Evolutionary conservation across 92 coral and sea anemone species (phyloP).

Genomic region (Epizoanthus scotinus): DNA sequence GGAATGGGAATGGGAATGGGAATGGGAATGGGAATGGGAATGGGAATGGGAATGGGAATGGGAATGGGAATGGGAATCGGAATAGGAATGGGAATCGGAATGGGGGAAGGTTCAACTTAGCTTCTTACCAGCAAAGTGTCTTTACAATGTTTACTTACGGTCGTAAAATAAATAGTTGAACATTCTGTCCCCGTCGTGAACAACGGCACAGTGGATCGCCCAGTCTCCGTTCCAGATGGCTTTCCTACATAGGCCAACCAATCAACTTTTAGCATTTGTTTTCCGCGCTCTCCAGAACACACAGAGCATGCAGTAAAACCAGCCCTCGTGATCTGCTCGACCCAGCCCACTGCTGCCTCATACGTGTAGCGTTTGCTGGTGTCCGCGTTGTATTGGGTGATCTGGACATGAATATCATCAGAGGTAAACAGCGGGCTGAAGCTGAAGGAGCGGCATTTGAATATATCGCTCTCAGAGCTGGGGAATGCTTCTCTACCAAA

Average conservation of each 20-base stretch:
- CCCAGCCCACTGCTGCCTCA: conserved; percentile 85
- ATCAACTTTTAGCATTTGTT: conserved; percentile 61
- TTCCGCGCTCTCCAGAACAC: conserved; percentile 64
- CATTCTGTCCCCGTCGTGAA: conserved; percentile 68
- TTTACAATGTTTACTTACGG: conserved; percentile 27
- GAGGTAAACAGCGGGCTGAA: conserved; percentile 48
- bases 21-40: too few species aligned
- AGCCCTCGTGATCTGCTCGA: conserved; percentile 57
- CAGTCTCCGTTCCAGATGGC: conserved; percentile 60
- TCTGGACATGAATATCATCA: conserved; percentile 63
- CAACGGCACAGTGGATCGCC: conserved; percentile 47
- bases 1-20: too few species aligned
- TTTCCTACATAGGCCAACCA: conserved; percentile 71
- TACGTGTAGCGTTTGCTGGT: conserved; percentile 52
- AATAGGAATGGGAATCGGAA: too few species aligned
- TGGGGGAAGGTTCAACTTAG: background rate
- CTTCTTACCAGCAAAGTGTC: background rate
- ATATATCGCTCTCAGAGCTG: conserved; percentile 36
- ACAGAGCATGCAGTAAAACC: conserved; percentile 75
- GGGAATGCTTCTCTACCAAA: conserved; percentile 69
- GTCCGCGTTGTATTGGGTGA: conserved; percentile 65
- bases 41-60: too few species aligned
- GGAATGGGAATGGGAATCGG: too few species aligned
- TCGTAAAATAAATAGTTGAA: conserved; percentile 41
- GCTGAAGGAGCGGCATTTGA: conserved; percentile 51